phyloP scores from a whole-genome alignment of 1,140 invertebrate species.

The Bathynomus jamesi region DNA sequence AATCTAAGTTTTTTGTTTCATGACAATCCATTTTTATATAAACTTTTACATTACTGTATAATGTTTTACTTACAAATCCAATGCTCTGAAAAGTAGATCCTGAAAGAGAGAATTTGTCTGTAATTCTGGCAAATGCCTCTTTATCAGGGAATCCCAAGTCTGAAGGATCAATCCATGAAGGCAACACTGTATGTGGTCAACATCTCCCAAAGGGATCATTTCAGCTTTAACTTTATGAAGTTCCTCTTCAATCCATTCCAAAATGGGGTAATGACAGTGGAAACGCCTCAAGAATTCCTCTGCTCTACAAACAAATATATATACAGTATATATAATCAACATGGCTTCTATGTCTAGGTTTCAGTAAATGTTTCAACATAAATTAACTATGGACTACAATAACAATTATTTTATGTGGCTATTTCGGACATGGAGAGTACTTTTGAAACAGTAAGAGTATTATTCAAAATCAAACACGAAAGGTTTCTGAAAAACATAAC shows the following conservation, averaged over 20 bases:
- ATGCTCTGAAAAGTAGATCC: conserved; percentile 21
- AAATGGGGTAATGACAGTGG: conserved; percentile 14
- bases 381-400: too few species aligned
- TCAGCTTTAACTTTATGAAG: conserved; percentile 5
- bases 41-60: too few species aligned
- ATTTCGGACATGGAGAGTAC: too few species aligned
- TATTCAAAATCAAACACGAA: too few species aligned
- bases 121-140: conserved; percentile 12
- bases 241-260: conserved; percentile 14
- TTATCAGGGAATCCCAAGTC: conserved; percentile 19
- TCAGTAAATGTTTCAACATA: too few species aligned
- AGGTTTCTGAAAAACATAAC: too few species aligned
- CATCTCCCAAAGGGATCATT: conserved; percentile 7
- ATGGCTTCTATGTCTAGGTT: too few species aligned
- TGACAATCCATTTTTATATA: too few species aligned
- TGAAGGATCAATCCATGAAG: conserved; percentile 20
- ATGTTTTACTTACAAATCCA: conserved; percentile 29
- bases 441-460: too few species aligned
- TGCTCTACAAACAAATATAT: conserved; percentile 8
- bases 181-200: conserved; percentile 23
- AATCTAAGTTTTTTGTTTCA: too few species aligned
- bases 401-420: too few species aligned
- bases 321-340: neutral
- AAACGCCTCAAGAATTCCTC: conserved; percentile 23
- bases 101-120: conserved; percentile 20